Evolutionary conservation across 2,888 invertebrate genomes (phyloP).

Genomic region (Crocallis elinguaria): DNA sequence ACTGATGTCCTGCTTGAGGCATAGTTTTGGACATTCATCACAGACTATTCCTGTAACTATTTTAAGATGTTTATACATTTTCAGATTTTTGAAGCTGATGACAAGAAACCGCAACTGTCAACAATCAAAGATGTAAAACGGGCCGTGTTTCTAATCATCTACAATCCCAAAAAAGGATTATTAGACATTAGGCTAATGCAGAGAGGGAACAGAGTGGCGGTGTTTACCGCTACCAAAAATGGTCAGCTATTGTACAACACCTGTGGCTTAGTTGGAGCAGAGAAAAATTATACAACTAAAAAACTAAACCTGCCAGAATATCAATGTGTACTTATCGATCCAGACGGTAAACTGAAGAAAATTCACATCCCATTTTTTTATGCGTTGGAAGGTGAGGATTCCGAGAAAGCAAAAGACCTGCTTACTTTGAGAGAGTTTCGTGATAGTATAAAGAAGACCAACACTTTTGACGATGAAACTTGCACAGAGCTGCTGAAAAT

Average conservation of each 20-base stretch:
- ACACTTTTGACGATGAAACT: slow-evolving; percentile 76
- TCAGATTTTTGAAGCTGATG: slow-evolving; percentile 76
- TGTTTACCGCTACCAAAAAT: slow-evolving; percentile 94
- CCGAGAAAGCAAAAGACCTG: slow-evolving; percentile 93
- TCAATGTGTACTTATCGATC: slow-evolving; percentile 92
- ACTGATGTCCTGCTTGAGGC: too few species aligned
- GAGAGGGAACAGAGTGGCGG: slow-evolving; percentile 94
- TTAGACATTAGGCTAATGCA: slow-evolving; percentile 97
- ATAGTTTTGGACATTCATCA: too few species aligned
- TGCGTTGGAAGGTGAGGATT: slow-evolving; percentile 94
- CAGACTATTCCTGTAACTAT: too few species aligned
- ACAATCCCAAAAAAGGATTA: slow-evolving; percentile 95
- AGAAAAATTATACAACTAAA: slow-evolving; percentile 81
- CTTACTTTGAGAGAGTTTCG: slow-evolving; percentile 92
- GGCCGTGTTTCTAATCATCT: slow-evolving; percentile 95
- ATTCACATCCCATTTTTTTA: slow-evolving; percentile 96
- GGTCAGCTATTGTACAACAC: slow-evolving; percentile 92
- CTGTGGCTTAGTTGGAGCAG: slow-evolving; percentile 91
- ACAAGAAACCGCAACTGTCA: slow-evolving; percentile 71
- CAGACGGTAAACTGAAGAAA: slow-evolving; percentile 92
- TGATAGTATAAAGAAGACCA: slow-evolving; percentile 86
- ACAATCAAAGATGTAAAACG: slow-evolving; percentile 82
- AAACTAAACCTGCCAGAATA: slow-evolving; percentile 86
- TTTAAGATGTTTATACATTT: slow-evolving; percentile 32
- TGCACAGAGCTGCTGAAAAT: slow-evolving; percentile 82